phyloP scores from a whole-genome alignment of 2,113 vertebrate species.

The Amazona guildingii region DNA sequence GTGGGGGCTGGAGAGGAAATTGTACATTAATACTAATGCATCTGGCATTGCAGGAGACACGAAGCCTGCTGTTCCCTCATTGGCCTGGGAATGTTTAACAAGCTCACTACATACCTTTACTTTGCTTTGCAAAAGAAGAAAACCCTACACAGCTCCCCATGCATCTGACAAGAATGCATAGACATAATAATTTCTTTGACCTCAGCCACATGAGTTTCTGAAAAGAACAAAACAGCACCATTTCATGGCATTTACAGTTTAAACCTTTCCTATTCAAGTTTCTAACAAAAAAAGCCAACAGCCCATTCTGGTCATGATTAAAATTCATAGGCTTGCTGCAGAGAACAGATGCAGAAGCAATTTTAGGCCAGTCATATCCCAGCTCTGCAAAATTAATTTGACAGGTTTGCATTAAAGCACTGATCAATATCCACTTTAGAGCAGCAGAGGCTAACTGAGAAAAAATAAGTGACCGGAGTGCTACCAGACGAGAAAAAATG shows the following conservation, averaged over 20 bases:
- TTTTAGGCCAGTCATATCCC: constrained; percentile 95
- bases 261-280: constrained; percentile 89
- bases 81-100: constrained; percentile 59
- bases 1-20: neutral
- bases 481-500: constrained; percentile 98
- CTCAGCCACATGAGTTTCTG: constrained; percentile 82
- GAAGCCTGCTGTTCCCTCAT: constrained; percentile 38
- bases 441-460: constrained; percentile 96
- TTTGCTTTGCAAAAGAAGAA: constrained; percentile 54
- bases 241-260: constrained; percentile 88
- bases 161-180: constrained; percentile 79
- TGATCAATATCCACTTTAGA: constrained; percentile 99
- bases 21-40: constrained; percentile 27
- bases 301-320: constrained; percentile 93
- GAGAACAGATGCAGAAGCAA: constrained; percentile 91
- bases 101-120: constrained; percentile 41
- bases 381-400: constrained; percentile 99
- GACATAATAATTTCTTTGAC: constrained; percentile 89
- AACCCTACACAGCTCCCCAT: constrained; percentile 64
- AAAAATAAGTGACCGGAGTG: constrained; percentile 96
- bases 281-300: constrained; percentile 86
- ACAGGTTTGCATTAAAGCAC: constrained; percentile 99
- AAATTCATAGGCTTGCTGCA: constrained; percentile 93
- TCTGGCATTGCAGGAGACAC: neutral
- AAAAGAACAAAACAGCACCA: constrained; percentile 86